Base-by-base conservation (phyloP, 2,888 invertebrate species). In the Sesia apiformis region DNA sequence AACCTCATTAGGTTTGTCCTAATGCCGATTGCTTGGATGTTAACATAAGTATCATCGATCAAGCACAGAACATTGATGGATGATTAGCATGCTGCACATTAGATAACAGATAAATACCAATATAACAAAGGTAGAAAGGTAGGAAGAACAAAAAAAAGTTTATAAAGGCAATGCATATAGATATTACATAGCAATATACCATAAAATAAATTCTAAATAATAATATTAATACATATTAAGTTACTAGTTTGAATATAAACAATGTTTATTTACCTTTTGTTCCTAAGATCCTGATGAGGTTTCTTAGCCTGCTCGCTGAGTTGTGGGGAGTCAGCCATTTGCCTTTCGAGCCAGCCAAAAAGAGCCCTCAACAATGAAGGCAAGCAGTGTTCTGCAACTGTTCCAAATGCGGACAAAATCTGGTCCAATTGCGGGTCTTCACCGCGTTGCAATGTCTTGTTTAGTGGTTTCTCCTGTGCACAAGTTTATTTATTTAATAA, bases 361-460 rank as follows among this genome's bases (percentile, higher is more conserved):
- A 99, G 87, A 3, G 98, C 97, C 56, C 94, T 91, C 61, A 99
- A 87, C 60, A 99, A 91, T 3, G 99, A 98, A 0, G 99, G 99
- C 61, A 99, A 88, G 81, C 98, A 98, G 78, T 99, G 98, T 77
- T 99, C 99, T 0, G 98, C 97, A 3, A 98, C 97, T 5, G 96
- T 95, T 8, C 98, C 97, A 70, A 99, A 94, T 0, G 98, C 96
- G 53, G 94, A 95, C 52, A 98, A 85, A 49, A 99, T 90, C 83
- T 98, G 97, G 83, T 99, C 99, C 72, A 99, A 95, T 65, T 97
- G 96, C 5, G 94, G 89, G 87, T 99, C 99, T 89, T 99, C 99
- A 5, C 98, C 98, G 61, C 98, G 92, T 86, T 98, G 98, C 55
- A 99, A 84, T 3, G 97, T 93, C 90, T 99, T 99, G 40, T 97